phyloP scores from a whole-genome alignment of 2,113 vertebrate genomes.

The Gallinago jamesoni region DNA sequence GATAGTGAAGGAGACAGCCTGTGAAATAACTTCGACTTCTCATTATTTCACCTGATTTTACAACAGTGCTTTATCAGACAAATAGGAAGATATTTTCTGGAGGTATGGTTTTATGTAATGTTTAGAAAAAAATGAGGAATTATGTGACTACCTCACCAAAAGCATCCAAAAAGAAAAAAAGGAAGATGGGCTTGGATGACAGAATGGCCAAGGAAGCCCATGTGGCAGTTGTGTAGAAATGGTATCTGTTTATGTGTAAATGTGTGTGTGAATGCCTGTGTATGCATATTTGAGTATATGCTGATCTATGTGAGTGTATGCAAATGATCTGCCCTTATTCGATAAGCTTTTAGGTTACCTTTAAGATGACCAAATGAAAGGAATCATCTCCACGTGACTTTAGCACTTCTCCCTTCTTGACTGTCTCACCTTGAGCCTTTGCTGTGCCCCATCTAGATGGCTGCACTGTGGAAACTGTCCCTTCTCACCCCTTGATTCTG shows the following conservation, averaged over 20 bases:
- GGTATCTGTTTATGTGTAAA: background rate
- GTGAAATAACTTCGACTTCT: background rate
- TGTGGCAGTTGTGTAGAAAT: background rate
- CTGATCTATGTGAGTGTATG: background rate
- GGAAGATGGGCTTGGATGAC: background rate
- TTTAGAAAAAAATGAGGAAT: background rate
- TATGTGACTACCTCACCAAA: background rate
- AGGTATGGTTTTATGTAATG: background rate
- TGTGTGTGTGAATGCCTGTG: background rate
- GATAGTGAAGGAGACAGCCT: background rate
- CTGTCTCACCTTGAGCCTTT: background rate
- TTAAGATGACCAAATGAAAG: background rate
- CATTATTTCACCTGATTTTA: background rate
- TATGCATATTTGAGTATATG: background rate
- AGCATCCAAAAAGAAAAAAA: background rate
- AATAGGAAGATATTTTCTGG: background rate
- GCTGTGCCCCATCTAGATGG: background rate
- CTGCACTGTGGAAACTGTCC: background rate
- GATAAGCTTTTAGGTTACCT: background rate
- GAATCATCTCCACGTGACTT: background rate
- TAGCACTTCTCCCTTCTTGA: background rate
- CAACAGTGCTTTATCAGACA: background rate
- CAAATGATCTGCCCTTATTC: background rate
- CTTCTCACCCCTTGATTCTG: background rate
- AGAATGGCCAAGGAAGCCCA: background rate